Evolutionary conservation across 2,797 vertebrate species (phyloP).

Genomic region (Spatula versicolor): DNA sequence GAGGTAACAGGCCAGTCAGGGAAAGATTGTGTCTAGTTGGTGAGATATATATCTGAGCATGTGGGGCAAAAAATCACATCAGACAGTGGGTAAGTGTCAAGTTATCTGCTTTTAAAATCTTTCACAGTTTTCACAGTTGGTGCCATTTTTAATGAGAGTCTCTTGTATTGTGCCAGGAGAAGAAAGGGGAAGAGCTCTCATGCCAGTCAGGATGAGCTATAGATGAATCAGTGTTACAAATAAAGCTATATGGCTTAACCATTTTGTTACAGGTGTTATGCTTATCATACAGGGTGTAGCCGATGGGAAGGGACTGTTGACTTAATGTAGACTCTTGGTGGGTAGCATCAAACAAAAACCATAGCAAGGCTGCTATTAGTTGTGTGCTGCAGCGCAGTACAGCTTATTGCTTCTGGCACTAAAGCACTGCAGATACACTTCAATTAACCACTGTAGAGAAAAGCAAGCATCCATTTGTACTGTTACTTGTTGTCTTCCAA

Average conservation of each 20-base stretch:
- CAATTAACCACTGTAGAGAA: not conserved
- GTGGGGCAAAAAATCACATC: not conserved
- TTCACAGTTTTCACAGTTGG: not conserved
- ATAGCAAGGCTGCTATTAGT: not conserved
- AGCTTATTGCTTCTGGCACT: not conserved
- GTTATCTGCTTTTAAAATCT: not conserved
- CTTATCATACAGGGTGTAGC: not conserved
- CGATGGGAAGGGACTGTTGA: not conserved
- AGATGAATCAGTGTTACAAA: not conserved
- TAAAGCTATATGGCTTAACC: not conserved
- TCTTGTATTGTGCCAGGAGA: not conserved
- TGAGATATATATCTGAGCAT: not conserved
- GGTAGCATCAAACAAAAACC: not conserved
- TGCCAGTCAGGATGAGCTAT: not conserved
- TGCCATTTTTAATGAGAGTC: not conserved
- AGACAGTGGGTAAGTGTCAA: not conserved
- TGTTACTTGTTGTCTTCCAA: not conserved
- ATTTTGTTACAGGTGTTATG: not conserved
- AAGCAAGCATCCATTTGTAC: not conserved
- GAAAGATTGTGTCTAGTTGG: not conserved
- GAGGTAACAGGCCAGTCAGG: not conserved
- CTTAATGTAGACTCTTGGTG: not conserved
- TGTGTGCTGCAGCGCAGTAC: conserved; percentile 37
- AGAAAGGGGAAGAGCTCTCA: not conserved
- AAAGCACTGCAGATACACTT: not conserved